Evolutionary conservation across 2,113 vertebrate genomes (phyloP).

Genomic region (Dolichallabes microphthalmus): DNA sequence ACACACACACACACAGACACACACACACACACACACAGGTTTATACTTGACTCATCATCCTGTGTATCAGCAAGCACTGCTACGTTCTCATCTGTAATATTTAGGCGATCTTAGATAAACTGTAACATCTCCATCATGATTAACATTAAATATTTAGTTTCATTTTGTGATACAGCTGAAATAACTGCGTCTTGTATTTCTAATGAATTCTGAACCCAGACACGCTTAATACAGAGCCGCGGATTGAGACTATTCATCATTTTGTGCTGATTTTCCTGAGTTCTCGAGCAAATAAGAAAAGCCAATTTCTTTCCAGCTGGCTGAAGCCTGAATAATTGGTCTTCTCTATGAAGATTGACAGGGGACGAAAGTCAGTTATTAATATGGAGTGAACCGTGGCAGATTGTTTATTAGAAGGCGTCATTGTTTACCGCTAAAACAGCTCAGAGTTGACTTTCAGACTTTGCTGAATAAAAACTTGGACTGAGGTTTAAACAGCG

Average conservation of each 20-base stretch:
- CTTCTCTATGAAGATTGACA: constrained; percentile 76
- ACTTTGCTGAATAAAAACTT: constrained; percentile 61
- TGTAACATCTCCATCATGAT: not conserved
- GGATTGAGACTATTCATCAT: constrained; percentile 36
- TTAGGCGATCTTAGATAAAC: not conserved
- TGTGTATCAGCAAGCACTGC: not conserved
- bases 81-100: not conserved
- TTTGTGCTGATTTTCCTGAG: constrained; percentile 17
- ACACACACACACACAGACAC: too few species aligned
- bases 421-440: constrained; percentile 72
- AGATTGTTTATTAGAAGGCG: constrained; percentile 76
- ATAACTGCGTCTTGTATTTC: not conserved
- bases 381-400: constrained; percentile 71
- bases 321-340: constrained; percentile 72
- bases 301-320: constrained; percentile 69
- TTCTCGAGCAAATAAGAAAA: constrained; percentile 49
- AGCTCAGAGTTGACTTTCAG: constrained; percentile 67
- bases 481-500: constrained; percentile 62
- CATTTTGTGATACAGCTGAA: not conserved
- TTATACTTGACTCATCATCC: not conserved
- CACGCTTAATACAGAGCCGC: not conserved
- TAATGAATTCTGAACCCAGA: constrained; percentile 24
- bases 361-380: constrained; percentile 74
- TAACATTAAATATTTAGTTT: not conserved
- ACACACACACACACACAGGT: not conserved